Evolutionary conservation across 2,113 vertebrate genomes (phyloP), one percentile per base, ranked within the genome.

Genomic region (Copsychus sechellarum): DNA sequence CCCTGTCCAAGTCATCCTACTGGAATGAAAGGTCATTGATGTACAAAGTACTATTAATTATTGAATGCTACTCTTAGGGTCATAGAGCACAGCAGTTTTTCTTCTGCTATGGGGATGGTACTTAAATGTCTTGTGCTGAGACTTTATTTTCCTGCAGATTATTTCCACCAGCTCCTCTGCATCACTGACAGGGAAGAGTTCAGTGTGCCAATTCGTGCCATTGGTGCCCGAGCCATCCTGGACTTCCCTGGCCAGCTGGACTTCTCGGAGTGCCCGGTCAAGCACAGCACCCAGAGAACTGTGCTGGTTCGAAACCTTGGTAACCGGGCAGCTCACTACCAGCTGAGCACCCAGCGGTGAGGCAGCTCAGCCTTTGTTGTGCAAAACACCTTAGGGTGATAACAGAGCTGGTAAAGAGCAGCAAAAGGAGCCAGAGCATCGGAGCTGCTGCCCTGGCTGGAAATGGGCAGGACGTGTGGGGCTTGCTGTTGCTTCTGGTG

Each of bases 111-210:
- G 54, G 45, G 45, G 38, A 36, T 4, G 34, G 47, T 48, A 11
- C 47, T 77, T 73, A 5, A 65, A n/a, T 11, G 42, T 7, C 7
- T n/a, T 54, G 17, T 51, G 36, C 60, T 93, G 69, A 93, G 31
- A 8, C 38, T 43, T 22, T 76, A 45, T 93, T 92, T 86, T 53
- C 57, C 58, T 50, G 8, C 74, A 99, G 99, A 99, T 95, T 99
- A 99, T 24, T 80, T 97, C 71, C 98, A 98, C 81, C 96, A 96
- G 54, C 69, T 99, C 84, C 92, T 98, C 64, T 99, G 97, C 90
- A 96, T 98, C 73, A 99, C 98, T 4, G 98, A 98, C 69, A 97
- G 98, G 87, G 99, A 99, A 61, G 98, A 97, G 81, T 99, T 99
- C 40, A 40, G 13, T 70, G 97, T 99, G 67, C 98, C 98, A 0